Conservation (phyloP, 1,140 invertebrate species). For the Trichoplusia ni region DNA sequence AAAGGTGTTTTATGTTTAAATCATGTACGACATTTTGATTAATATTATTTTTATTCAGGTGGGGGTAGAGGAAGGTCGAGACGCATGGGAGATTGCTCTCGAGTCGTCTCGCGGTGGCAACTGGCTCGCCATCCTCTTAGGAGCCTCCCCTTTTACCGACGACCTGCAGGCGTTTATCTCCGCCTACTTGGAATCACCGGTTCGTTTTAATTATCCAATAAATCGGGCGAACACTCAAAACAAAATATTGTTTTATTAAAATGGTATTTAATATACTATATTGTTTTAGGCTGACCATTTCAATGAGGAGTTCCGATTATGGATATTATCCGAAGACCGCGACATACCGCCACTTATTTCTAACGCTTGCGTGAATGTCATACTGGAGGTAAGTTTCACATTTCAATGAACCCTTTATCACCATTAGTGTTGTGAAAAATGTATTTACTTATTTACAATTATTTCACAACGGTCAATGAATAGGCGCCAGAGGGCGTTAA, state of each 20-base stretch:
- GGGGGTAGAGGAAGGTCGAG: slow-evolving; percentile 52
- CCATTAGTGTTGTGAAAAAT: too few relatives aligned
- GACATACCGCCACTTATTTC: slow-evolving; percentile 60
- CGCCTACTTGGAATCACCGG: slow-evolving; percentile 39
- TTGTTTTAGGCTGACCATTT: slow-evolving; percentile 54
- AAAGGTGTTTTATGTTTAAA: too few relatives aligned
- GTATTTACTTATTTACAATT: neutral
- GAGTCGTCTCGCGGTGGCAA: slow-evolving; percentile 42
- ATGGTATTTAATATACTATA: neutral
- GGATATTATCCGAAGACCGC: slow-evolving; percentile 69
- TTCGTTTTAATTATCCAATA: too few relatives aligned
- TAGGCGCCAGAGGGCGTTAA: slow-evolving; percentile 72
- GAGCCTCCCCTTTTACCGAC: slow-evolving; percentile 58
- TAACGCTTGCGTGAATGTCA: slow-evolving; percentile 61
- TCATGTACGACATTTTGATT: neutral
- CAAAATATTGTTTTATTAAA: neutral
- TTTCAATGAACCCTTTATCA: too few relatives aligned
- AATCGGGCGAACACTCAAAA: neutral
- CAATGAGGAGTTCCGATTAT: slow-evolving; percentile 63
- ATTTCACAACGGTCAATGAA: neutral
- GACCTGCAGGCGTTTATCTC: slow-evolving; percentile 53
- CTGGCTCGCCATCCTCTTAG: slow-evolving; percentile 61
- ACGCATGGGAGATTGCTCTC: slow-evolving; percentile 50
- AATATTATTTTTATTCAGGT: slow-evolving; percentile 39
- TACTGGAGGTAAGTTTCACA: slow-evolving; percentile 65